Base-by-base conservation (phyloP, 2,888 invertebrate genomes). In the Ptychoptera albimana region DNA sequence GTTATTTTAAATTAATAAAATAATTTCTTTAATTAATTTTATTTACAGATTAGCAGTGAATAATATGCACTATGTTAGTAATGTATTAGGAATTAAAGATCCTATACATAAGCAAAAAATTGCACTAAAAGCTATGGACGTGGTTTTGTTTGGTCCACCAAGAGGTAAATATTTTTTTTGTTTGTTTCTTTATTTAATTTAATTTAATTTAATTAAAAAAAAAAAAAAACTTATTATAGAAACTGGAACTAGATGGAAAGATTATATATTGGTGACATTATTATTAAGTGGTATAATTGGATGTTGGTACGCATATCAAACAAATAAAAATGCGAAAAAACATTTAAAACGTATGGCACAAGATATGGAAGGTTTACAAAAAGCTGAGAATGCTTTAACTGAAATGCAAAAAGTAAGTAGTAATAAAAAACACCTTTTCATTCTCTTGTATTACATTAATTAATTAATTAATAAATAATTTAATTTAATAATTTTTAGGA, bases 31-130 rank as follows among this genome's bases (percentile, higher is more conserved):
- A 37, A 42, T 10, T 39, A n/a, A 39, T 48, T 15, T 45, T 31
- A 37, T 44, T 55, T 57, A 38, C 61, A 96, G 96, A 67, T 70
- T 98, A 69, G 97, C 98, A 45, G 87, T 88, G 37, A 91, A 87
- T 72, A 92, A 92, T 66, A 83, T 84, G 75, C 85, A 88, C 60
- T 94, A 83, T 68, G 70, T 94, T 50, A 79, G 79, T 62, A 81
- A 78, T 59, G 79, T 84, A 44, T 73, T 98, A 53, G 94, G 94
- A 43, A 92, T 98, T 57, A 94, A 93, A 69, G 96, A 97, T 69
- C 89, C 91, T 15, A 96, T 97, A 56, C 94, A 98, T 69, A 91
- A 92, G 59, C 94, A 97, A 71, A 97, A 97, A 69, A 78, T 94
- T 51, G 83, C 91, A 4, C 72, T 98, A 37, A 97, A 98, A 67